Evolutionary conservation across 2,113 vertebrate genomes (phyloP).

Genomic region (Paradoxurus hermaphroditus): DNA sequence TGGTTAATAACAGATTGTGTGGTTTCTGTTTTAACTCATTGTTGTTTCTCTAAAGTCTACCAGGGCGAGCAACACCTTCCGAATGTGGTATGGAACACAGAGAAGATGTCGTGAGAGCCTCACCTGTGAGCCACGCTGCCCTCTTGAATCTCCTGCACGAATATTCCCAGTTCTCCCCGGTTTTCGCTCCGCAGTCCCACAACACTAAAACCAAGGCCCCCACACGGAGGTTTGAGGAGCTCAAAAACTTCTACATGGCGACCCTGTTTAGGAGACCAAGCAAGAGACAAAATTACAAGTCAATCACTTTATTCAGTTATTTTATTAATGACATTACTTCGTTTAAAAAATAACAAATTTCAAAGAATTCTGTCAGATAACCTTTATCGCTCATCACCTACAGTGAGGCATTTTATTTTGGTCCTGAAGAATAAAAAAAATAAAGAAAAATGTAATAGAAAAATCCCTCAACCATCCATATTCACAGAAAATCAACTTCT

Average conservation of each 20-base stretch:
- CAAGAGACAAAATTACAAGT: neutral
- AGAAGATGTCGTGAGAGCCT: neutral
- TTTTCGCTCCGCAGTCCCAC: conserved; percentile 95
- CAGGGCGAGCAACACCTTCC: neutral
- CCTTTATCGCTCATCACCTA: neutral
- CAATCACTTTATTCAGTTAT: neutral
- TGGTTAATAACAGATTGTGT: neutral
- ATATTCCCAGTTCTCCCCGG: conserved; percentile 95
- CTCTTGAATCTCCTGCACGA: conserved; percentile 95
- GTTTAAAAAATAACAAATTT: neutral
- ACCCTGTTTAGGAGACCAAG: conserved; percentile 83
- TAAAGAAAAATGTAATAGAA: neutral
- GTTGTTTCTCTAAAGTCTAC: neutral
- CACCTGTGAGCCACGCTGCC: conserved; percentile 94
- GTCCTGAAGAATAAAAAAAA: neutral
- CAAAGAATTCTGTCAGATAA: neutral
- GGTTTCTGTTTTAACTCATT: neutral
- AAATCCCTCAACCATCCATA: neutral
- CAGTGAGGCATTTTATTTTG: neutral
- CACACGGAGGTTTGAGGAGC: conserved; percentile 89
- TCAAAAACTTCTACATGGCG: conserved; percentile 91
- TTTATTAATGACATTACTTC: neutral
- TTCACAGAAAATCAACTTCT: neutral
- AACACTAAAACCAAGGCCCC: conserved; percentile 95
- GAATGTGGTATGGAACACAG: neutral